Base-by-base conservation (phyloP, 2,113 vertebrate genomes). In the Sylvia atricapilla region DNA sequence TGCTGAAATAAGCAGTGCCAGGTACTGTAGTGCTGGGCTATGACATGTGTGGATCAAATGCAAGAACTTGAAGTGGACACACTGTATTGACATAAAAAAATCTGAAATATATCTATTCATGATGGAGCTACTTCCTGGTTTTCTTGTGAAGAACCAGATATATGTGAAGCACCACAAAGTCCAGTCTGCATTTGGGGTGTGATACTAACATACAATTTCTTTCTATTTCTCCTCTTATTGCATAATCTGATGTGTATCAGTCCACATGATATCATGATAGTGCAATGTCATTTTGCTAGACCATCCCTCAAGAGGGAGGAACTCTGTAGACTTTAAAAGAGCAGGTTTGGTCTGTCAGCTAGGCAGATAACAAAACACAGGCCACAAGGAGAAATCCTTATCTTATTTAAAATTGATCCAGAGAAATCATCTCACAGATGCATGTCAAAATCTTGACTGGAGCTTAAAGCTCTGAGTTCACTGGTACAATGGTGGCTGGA, bases 41-140 rank as follows among this genome's bases (percentile, higher is more conserved):
- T 44, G 39, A 47, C 17, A 8, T 0, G 2, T 13, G 60, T 13
- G 35, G 27, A 18, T 39, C 35, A 31, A 39, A 7, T 2, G 1
- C 37, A 39, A 56, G 24, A 16, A 20, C 21, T 55, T 46, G 12
- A 25, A 55, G 25, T 27, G 24, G 30, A 59, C 20, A 16, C 25
- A 13, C 22, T 15, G 1, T 14, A 35, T 5, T 6, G 23, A 27
- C 58, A 72, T 18, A 5, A 67, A 60, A 41, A 5, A 1, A 8
- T 10, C 21, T 55, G 30, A 68, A 82, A 72, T 56, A 16, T 13
- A 5, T 52, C 15, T 8, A 50, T 16, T 14, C 10, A 22, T 27
- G 19, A 17, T 39, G 14, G 39, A 82, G 6, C 17, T 75, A 7
- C 62, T 82, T 70, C 33, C 41, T 85, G 12, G 2, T 47, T 76